Evolutionary conservation across 2,888 invertebrate species (phyloP), one percentile per base, ranked within the genome.

Genomic region (Parochlus steinenii): DNA sequence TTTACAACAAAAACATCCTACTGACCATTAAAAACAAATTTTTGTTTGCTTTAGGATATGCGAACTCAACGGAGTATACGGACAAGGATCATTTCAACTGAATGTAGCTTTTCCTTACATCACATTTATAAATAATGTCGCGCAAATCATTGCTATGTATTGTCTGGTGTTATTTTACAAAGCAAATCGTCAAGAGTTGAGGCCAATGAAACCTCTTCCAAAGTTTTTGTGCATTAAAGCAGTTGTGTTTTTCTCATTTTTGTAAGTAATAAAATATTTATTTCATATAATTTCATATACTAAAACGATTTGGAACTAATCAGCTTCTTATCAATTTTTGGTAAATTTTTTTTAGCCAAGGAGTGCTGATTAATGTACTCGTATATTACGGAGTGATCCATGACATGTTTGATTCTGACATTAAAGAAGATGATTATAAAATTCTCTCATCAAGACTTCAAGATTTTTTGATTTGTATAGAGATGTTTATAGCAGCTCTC

Each of bases 161-260:
- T 90, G 90, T 52, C 63, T 95, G 39, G 83, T 93, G 15, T 65
- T 95, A 43, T 95, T 95, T 59, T 95, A 95, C 53, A 74, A 71
- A 56, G 90, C 90, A 4, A 89, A 85, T 54, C 71, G 74, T 48
- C 11, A 35, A 12, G 87, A 90, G 55, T 60, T 95, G 30, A 72
- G 73, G 46, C 90, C 92, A 5, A 89, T 95, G 81, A 80, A 78
- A 51, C 95, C 95, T 1, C 69, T 95, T 43, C 83, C 87, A 30
- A 95, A 95, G 61, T 93, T 95, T 62, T 64, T 95, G 34, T 93
- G 93, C 58, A 92, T 95, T 46, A 95, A 95, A 63, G 87, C 90
- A 44, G 92, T 95, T 36, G 90, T 95, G 16, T 95, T 95, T 65
- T 87, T 93, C 56, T 93, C 93, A 30, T 95, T 95, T 62, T 93